A percentile compares a stretch with the other conserved stretches of the same genome.
Evolutionary conservation across 2,888 invertebrate species (phyloP).

Genomic region (Tetropium fuscum): DNA sequence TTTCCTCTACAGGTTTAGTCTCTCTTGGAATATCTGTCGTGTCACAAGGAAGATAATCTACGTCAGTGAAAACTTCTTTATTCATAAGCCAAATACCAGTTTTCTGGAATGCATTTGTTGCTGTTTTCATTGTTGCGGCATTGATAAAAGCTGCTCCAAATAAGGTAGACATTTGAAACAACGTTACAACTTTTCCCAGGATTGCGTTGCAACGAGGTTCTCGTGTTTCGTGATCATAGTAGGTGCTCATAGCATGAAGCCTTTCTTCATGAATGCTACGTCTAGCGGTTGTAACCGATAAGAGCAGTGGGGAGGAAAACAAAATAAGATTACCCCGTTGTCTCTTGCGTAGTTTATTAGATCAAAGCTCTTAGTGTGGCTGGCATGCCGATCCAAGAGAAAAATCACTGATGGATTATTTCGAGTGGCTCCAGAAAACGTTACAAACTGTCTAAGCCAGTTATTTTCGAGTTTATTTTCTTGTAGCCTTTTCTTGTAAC

Average conservation of each 20-base stretch:
- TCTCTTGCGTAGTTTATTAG: not conserved
- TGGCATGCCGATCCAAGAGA: not conserved
- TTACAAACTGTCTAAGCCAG: not conserved
- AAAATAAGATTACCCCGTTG: not conserved
- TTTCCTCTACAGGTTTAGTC: not conserved
- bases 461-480: not conserved
- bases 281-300: not conserved
- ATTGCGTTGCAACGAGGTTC: not conserved
- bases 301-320: not conserved
- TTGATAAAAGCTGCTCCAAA: slow-evolving; percentile 2
- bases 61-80: not conserved
- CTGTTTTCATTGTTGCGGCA: slow-evolving; percentile 2
- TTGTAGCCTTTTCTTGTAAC: not conserved
- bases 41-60: not conserved
- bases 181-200: not conserved
- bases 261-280: not conserved
- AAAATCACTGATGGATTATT: not conserved
- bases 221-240: not conserved
- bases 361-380: not conserved
- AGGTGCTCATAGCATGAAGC: too few species aligned
- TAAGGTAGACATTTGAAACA: not conserved
- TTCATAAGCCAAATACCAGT: not conserved
- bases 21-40: not conserved
- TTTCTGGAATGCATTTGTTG: not conserved
- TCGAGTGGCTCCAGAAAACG: not conserved